Percentiles rank a stretch among this genome's conserved stretches.
Conservation (phyloP, 1,140 invertebrate species). For the Pseudobourletiella spinata region DNA sequence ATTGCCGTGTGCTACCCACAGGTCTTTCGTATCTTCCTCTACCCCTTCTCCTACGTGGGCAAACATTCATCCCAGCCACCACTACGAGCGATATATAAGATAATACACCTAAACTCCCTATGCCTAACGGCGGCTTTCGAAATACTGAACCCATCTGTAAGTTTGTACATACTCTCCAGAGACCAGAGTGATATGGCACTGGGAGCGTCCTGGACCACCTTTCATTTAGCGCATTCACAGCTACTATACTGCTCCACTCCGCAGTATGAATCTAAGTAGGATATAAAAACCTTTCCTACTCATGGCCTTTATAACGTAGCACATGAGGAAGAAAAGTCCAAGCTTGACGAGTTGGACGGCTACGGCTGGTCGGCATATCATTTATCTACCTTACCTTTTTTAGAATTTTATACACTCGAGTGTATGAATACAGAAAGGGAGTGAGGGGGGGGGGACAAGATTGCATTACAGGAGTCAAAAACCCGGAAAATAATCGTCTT, state of each 20-base stretch:
- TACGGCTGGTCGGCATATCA: no score
- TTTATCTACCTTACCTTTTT: not conserved
- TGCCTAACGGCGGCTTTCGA: not conserved
- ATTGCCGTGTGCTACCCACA: constrained; percentile 31
- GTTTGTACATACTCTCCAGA: not conserved
- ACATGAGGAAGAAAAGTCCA: not conserved
- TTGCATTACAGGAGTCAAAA: constrained; percentile 5
- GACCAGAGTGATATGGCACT: no score
- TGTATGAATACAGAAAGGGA: no score
- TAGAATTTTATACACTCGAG: no score
- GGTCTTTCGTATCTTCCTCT: not conserved
- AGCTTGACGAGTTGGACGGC: no score
- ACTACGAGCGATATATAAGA: not conserved
- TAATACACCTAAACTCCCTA: not conserved
- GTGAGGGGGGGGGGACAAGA: not conserved
- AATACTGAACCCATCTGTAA: not conserved
- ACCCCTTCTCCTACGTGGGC: not conserved
- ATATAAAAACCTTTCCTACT: not conserved
- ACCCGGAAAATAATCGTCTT: constrained; percentile 1
- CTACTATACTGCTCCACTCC: no score
- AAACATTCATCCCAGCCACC: not conserved
- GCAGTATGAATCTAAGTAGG: not conserved
- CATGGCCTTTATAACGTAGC: not conserved
- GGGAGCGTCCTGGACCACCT: no score
- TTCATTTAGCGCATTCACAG: no score